Evolutionary conservation across 1,140 invertebrate genomes (phyloP).

Genomic region (Uloborus diversus): DNA sequence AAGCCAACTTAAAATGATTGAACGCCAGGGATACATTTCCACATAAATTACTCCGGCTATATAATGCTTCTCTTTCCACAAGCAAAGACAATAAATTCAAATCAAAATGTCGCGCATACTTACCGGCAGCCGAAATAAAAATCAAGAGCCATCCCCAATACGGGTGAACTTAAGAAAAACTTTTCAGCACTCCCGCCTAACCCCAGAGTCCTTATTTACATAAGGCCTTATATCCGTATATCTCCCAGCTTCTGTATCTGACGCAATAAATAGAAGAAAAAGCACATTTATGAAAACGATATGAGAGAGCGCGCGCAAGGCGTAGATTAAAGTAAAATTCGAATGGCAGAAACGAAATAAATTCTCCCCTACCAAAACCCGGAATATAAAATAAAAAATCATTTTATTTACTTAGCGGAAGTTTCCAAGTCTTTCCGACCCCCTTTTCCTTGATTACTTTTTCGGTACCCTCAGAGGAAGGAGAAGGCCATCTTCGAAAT

Average conservation of each 20-base stretch:
- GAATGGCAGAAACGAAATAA: slow-evolving; percentile 12
- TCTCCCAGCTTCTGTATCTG: not conserved
- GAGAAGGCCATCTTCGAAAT: slow-evolving; percentile 10
- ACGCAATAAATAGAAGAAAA: slow-evolving; percentile 44
- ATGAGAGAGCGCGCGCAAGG: slow-evolving; percentile 2
- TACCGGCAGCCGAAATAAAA: not conserved
- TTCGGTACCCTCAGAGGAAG: not conserved
- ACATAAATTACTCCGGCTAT: too few relatives aligned
- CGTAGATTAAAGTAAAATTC: slow-evolving; percentile 42
- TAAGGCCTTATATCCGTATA: slow-evolving; percentile 15
- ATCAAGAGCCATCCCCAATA: not conserved
- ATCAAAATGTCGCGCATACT: not conserved
- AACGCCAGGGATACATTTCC: too few relatives aligned
- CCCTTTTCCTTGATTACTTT: slow-evolving; percentile 27
- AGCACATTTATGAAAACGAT: slow-evolving; percentile 45
- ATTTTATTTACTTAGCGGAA: slow-evolving; percentile 40
- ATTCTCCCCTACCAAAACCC: not conserved
- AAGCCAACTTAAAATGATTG: too few relatives aligned
- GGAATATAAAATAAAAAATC: slow-evolving; percentile 34
- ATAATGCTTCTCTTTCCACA: too few relatives aligned
- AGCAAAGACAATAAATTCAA: not conserved
- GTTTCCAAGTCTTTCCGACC: not conserved
- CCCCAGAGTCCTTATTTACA: slow-evolving; percentile 8
- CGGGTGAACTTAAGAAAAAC: not conserved
- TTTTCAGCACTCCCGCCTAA: too few relatives aligned